Evolutionary conservation across 2,797 vertebrate genomes (phyloP), one percentile per base, ranked within the genome.

Genomic region (Neopelma chrysocephalum): DNA sequence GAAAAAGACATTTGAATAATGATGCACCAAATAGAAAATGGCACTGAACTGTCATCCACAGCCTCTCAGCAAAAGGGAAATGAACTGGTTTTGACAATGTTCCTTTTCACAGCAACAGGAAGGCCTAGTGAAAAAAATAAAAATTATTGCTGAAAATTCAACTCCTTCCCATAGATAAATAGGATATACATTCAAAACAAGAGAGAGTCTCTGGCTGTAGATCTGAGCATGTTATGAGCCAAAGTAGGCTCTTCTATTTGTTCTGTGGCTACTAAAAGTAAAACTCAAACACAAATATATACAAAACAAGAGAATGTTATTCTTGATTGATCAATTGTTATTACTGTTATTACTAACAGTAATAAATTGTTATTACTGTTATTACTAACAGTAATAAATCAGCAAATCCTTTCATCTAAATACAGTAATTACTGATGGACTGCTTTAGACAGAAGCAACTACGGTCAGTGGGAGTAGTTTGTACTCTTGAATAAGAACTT

Each of bases 1-100:
- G 78, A 62, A 90, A 92, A 95, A 85, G 57, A 31, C 42, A 51
- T 89, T 86, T 92, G 85, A 96, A 84, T 95, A 97, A 96, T 40
- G 72, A 87, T 80, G 62, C 58, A 79, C 38, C 42, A 71, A 96
- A 94, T 82, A 62, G 91, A 90, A 95, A 94, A 91, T 0, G 21
- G 86, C 90, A 87, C 66, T 87, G 34, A 91, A 72, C 76, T 94
- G 93, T 91, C 96, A 91, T 61, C 82, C 36, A 10, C 32, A 71
- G 56, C 48, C 82, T 90, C 86, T 66, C 62, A 87, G 90, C 43
- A 80, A 69, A 81, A 93, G 75, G 61, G 73, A 80, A 95, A 70
- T 25, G 48, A 87, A 96, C 57, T 81, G 50, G 5, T 82, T 95
- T 87, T 94, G 95, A 89, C 93, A 96, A 43, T 68, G 64, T 68